Percentiles rank a stretch among this genome's conserved stretches.
Conservation (phyloP, 2,113 vertebrate species). For the Peromyscus maniculatus region DNA sequence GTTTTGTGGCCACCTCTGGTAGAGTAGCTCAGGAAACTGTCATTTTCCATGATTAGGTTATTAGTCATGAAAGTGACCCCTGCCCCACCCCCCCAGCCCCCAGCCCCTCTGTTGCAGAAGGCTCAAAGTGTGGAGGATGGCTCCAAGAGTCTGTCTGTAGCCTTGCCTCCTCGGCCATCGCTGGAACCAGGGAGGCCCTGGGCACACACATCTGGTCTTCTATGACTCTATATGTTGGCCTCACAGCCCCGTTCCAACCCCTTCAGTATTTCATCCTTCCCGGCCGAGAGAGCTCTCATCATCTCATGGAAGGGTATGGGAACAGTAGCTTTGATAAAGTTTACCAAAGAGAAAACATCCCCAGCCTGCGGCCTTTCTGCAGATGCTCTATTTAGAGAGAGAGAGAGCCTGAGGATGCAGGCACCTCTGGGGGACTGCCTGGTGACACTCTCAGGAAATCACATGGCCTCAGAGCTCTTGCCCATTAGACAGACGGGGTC, state of each 20-base stretch:
- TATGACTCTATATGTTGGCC: background rate
- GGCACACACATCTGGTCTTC: background rate
- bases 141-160: background rate
- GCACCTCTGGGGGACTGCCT: background rate
- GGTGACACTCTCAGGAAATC: background rate
- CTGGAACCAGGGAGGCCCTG: background rate
- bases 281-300: background rate
- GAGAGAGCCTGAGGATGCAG: background rate
- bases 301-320: background rate
- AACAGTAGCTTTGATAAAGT: background rate
- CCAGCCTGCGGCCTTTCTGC: background rate
- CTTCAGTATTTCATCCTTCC: background rate
- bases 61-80: slow-evolving; percentile 76
- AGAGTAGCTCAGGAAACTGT: slow-evolving; percentile 80
- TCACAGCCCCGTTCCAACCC: background rate
- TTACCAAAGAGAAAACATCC: background rate
- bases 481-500: background rate
- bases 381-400: slow-evolving; percentile 25
- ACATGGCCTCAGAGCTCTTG: background rate
- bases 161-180: background rate
- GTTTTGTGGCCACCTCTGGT: slow-evolving; percentile 79
- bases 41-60: slow-evolving; percentile 81
- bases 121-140: background rate
- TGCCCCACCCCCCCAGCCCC: background rate
- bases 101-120: background rate